A percentile compares a stretch with the other conserved stretches of the same genome.
These are phyloP conservation scores for Melikaiella ostensackeni DNA, from an alignment of 2,888 invertebrate genomes.

Conservation along the genomic window DNA sequence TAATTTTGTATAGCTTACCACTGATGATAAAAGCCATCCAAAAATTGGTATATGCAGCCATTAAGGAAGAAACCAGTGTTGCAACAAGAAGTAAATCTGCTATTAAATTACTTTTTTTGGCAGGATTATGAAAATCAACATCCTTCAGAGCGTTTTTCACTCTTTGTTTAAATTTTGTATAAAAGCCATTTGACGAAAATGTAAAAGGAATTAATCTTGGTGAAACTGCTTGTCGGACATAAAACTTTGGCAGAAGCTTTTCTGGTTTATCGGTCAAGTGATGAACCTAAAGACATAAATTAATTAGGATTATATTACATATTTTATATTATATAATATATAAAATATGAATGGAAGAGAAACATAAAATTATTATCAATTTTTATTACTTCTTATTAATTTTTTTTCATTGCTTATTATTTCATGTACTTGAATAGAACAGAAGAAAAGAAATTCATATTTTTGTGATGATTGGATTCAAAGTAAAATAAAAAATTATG, in stretches of 20 bases:
- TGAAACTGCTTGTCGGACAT: constrained; percentile 81
- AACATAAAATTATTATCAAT: too few species aligned
- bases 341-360: too few species aligned
- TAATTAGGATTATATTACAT: too few species aligned
- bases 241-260: constrained; percentile 83
- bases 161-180: constrained; percentile 82
- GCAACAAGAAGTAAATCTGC: constrained; percentile 62
- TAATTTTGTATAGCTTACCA: constrained; percentile 55
- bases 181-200: constrained; percentile 86
- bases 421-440: too few species aligned
- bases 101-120: constrained; percentile 66
- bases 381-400: too few species aligned
- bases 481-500: too few species aligned
- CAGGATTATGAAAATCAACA: constrained; percentile 75
- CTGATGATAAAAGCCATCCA: constrained; percentile 67
- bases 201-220: constrained; percentile 86
- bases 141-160: constrained; percentile 80
- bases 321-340: too few species aligned
- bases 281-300: constrained; percentile 77
- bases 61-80: constrained; percentile 56
- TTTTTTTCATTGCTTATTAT: too few species aligned
- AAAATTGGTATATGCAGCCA: constrained; percentile 55
- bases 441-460: too few species aligned
- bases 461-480: too few species aligned
- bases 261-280: constrained; percentile 82